A percentile compares a stretch with the other conserved stretches of the same genome.
Evolutionary conservation across 2,113 vertebrate species (phyloP).

Genomic region (Hippolais icterina): DNA sequence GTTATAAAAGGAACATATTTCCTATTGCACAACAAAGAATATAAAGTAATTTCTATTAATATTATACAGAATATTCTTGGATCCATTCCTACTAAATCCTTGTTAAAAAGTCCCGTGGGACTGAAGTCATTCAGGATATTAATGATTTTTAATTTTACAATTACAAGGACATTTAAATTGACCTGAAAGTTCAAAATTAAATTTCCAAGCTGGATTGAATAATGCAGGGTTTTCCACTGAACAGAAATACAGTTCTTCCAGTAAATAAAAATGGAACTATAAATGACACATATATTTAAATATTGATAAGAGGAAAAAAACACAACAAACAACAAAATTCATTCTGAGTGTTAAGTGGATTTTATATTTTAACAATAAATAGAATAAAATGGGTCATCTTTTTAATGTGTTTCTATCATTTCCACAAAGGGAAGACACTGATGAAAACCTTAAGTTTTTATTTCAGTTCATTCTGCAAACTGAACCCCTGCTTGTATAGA

Average conservation of each 20-base stretch:
- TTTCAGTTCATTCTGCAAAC: background rate
- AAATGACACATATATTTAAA: background rate
- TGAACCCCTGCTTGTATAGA: background rate
- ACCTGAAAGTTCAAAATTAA: background rate
- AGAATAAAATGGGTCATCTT: background rate
- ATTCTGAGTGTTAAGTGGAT: background rate
- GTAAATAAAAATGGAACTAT: background rate
- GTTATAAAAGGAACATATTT: background rate
- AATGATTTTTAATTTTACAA: slow-evolving; percentile 13
- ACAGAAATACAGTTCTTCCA: background rate
- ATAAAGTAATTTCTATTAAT: background rate
- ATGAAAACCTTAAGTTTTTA: background rate
- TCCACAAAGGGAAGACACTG: background rate
- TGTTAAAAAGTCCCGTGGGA: background rate
- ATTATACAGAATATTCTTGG: background rate
- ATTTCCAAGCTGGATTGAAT: background rate
- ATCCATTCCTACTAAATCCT: background rate
- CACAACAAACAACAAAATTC: background rate
- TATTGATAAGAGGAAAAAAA: background rate
- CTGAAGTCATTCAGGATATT: background rate
- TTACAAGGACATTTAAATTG: background rate
- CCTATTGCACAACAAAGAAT: background rate
- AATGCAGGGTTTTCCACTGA: background rate
- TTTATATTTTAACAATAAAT: background rate
- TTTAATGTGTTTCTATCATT: background rate